Evolutionary conservation across 2,113 vertebrate species (phyloP), one percentile per base, ranked within the genome.

Genomic region (Urocitellus parryii): DNA sequence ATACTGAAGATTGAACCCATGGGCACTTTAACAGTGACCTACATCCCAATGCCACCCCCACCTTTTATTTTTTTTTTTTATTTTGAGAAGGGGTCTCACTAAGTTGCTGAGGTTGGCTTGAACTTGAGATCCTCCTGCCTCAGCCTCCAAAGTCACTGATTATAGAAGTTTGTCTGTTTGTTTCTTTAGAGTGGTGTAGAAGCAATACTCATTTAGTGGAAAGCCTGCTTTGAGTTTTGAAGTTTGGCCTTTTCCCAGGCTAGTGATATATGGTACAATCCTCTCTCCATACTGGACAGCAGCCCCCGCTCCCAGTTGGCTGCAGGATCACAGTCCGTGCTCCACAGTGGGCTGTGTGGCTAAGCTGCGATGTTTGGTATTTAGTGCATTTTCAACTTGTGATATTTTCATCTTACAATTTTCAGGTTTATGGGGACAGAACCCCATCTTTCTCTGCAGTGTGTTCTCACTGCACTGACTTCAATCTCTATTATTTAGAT

Each of bases 221-320:
- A 63, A 61, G 29, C 1, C 0, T 27, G 4, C n/a, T 73, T 51
- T 11, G 53, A 56, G 5, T 56, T 56, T 56, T 56, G 56, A 56
- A 56, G 56, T 39, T 65, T 27, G 53, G 63, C 56, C 2, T 42
- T 65, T 85, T 42, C 65, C n/a, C 63, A 53, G 87, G 11, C 61
- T 34, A 24, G 24, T 4, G 0, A 27, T 2, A 32, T 1, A 0
- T 13, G 20, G 51, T 37, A 18, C 8, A 4, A 9, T 18, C 29
- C 82, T 77, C 74, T 86, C 11, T 51, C 34, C 3, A 20, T 13
- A 20, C 65, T 53, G 42, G 34, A 29, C 58, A 51, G 73, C 32
- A 29, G 7, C 11, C 13, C 27, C 77, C 42, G 18, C n/a, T 45
- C 7, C 12, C 12, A 8, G 27, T 42, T 11, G 20, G 20, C 34